Evolutionary conservation across 2,888 invertebrate species (phyloP).

Genomic region (Sarcophaga subvicina): DNA sequence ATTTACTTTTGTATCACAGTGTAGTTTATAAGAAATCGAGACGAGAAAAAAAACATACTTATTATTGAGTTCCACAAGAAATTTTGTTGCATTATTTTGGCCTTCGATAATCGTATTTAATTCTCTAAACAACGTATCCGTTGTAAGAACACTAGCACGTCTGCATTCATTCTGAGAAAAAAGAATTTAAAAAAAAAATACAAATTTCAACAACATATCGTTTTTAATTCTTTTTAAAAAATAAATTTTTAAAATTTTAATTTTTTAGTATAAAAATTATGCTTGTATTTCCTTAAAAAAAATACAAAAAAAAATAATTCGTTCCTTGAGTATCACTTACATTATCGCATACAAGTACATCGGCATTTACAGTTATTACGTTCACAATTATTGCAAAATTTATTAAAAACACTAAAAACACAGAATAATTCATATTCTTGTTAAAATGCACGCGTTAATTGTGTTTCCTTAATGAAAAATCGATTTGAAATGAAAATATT

Average conservation of each 20-base stretch:
- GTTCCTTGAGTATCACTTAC: conserved; percentile 20
- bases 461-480: not conserved
- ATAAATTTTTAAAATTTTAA: no score
- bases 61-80: conserved; percentile 26
- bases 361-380: not conserved
- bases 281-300: no score
- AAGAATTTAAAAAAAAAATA: conserved; percentile 6
- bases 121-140: conserved; percentile 25
- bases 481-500: not conserved
- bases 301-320: no score
- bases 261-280: no score
- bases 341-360: conserved; percentile 44
- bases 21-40: no score
- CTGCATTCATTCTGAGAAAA: conserved; percentile 43
- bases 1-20: no score
- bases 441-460: not conserved
- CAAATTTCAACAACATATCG: not conserved
- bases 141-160: conserved; percentile 8
- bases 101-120: conserved; percentile 32
- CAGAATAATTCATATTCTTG: not conserved
- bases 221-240: not conserved
- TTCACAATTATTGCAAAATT: conserved; percentile 1
- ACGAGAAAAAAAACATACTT: conserved; percentile 8
- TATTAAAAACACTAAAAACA: not conserved
- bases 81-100: conserved; percentile 10